Evolutionary conservation across 2,797 vertebrate genomes (phyloP).

Genomic region (Enteromius radiatus): DNA sequence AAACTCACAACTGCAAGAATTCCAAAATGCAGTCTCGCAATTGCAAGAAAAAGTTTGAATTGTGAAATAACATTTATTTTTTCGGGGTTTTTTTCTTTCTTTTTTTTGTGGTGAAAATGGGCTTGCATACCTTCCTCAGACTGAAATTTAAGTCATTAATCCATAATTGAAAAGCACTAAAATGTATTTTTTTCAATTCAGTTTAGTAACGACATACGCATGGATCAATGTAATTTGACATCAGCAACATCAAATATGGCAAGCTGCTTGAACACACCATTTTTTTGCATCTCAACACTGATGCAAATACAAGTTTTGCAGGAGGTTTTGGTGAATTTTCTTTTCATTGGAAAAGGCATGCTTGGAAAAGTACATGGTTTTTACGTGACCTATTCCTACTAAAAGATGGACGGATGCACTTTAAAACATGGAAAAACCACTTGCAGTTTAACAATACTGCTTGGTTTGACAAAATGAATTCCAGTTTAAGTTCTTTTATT

Average conservation of each 20-base stretch:
- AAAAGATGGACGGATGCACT: not conserved
- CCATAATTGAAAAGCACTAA: no score
- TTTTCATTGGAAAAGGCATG: not conserved
- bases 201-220: not conserved
- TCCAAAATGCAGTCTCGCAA: not conserved
- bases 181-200: not conserved
- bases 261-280: not conserved
- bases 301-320: not conserved
- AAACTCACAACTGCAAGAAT: not conserved
- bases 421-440: not conserved
- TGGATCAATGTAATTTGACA: not conserved
- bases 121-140: not conserved
- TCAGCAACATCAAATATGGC: not conserved
- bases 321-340: not conserved
- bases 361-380: not conserved
- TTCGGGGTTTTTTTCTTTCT: not conserved
- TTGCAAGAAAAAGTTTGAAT: not conserved
- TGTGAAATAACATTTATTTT: not conserved
- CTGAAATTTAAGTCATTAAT: not conserved
- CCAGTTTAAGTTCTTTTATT: not conserved
- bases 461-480: not conserved
- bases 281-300: not conserved
- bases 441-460: not conserved
- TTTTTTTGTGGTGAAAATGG: not conserved
- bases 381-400: not conserved